Percentiles rank a stretch among this genome's conserved stretches.
phyloP scores from a whole-genome alignment of 2,113 vertebrate species.

The Mustelus asterias region DNA sequence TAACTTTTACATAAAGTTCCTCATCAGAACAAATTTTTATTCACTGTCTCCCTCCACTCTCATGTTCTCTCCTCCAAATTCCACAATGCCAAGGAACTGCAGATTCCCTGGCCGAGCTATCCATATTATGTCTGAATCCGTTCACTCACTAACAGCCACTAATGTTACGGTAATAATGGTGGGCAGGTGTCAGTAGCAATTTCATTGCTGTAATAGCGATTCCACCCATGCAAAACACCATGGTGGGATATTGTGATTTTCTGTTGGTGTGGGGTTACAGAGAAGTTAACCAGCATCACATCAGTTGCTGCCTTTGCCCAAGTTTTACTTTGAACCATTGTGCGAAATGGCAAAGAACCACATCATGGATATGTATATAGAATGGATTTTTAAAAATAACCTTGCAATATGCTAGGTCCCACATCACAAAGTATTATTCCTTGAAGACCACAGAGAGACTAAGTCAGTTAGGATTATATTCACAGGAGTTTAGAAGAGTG shows the following conservation, averaged over 20 bases:
- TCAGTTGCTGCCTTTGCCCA: neutral
- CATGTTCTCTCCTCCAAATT: neutral
- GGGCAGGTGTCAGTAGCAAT: neutral
- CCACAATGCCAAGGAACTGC: neutral
- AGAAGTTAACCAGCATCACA: neutral
- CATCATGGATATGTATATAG: neutral
- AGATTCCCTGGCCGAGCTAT: neutral
- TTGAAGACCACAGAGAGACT: neutral
- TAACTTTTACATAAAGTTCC: neutral
- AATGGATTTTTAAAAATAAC: neutral
- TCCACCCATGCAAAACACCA: neutral
- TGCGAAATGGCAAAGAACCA: neutral
- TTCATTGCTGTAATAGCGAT: neutral
- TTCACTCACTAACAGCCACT: neutral
- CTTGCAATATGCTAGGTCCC: neutral
- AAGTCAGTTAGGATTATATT: too few relatives aligned
- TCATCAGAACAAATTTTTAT: neutral
- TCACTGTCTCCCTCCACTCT: neutral
- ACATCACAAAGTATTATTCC: neutral
- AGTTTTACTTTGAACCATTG: neutral
- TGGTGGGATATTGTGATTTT: neutral
- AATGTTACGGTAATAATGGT: neutral
- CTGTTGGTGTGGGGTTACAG: neutral
- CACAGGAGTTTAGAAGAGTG: too few relatives aligned
- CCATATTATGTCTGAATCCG: neutral